A percentile compares a stretch with the other conserved stretches of the same genome.
phyloP scores from a whole-genome alignment of 2,888 invertebrate genomes.

The Apotomis capreana region DNA sequence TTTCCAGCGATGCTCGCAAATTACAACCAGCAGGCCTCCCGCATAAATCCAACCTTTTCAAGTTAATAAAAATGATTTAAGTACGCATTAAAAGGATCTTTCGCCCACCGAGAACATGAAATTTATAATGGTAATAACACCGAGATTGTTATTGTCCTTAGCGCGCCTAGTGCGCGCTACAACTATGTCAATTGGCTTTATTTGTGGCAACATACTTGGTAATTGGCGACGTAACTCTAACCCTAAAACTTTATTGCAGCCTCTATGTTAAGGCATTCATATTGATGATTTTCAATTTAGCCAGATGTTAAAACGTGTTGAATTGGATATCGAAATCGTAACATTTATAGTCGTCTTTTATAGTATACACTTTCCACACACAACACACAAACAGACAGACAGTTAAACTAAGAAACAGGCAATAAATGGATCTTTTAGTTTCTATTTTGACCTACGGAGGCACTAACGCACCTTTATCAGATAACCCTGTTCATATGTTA shows the following conservation, averaged over 20 bases:
- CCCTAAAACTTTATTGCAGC: slow-evolving; percentile 19
- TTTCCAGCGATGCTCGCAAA: slow-evolving; percentile 61
- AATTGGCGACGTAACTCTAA: slow-evolving; percentile 32
- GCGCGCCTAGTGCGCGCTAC: slow-evolving; percentile 52
- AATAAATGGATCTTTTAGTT: too few relatives aligned
- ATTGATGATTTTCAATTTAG: slow-evolving; percentile 10
- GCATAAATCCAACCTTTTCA: slow-evolving; percentile 78
- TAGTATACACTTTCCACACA: too few relatives aligned
- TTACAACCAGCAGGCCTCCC: slow-evolving; percentile 65
- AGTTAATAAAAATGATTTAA: slow-evolving; percentile 82
- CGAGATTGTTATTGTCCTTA: slow-evolving; percentile 61
- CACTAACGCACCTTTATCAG: too few relatives aligned
- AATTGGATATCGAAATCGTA: not conserved
- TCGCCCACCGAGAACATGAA: slow-evolving; percentile 67
- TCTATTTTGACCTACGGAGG: too few relatives aligned
- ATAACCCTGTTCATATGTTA: too few relatives aligned
- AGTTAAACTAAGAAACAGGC: too few relatives aligned
- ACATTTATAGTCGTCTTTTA: not conserved
- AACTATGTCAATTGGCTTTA: slow-evolving; percentile 23
- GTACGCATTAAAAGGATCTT: slow-evolving; percentile 76
- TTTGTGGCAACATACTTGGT: slow-evolving; percentile 29
- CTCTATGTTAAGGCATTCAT: slow-evolving; percentile 10
- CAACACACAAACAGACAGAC: too few relatives aligned
- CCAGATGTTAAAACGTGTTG: not conserved
- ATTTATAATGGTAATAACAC: slow-evolving; percentile 75